phyloP scores from a whole-genome alignment of 2,113 vertebrate species.

The Silurus meridionalis region DNA sequence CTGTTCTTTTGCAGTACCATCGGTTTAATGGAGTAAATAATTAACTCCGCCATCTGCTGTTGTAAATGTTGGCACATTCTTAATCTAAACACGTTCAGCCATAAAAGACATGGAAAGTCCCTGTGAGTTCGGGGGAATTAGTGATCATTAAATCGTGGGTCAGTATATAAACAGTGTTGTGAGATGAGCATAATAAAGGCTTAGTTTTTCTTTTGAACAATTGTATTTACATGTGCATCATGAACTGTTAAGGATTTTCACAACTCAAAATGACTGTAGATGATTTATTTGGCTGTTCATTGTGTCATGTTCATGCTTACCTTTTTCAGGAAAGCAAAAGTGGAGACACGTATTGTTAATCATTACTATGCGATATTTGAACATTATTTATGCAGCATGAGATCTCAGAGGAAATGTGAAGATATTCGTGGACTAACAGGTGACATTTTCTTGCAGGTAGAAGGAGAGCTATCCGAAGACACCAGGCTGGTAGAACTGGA shows the following conservation, averaged over 20 bases:
- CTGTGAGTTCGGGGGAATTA: constrained; percentile 6
- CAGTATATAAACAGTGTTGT: background rate
- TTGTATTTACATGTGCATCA: background rate
- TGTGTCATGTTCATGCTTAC: background rate
- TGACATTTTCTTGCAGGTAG: constrained; percentile 74
- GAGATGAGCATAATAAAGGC: background rate
- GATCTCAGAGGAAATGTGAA: background rate
- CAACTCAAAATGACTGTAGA: background rate
- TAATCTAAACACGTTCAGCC: constrained; percentile 8
- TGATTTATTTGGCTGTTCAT: background rate
- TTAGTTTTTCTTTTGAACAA: background rate
- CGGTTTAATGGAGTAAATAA: constrained; percentile 47
- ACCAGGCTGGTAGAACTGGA: constrained; percentile 89
- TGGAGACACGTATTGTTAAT: background rate
- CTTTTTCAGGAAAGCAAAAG: background rate
- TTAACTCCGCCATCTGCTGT: constrained; percentile 53
- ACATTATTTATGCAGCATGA: background rate
- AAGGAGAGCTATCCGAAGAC: constrained; percentile 86
- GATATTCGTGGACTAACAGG: background rate
- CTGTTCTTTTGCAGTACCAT: constrained; percentile 25
- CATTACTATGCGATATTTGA: background rate
- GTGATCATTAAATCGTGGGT: background rate
- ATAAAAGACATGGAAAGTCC: constrained; percentile 35
- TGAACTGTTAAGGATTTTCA: background rate
- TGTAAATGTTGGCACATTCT: constrained; percentile 33